A percentile compares a stretch with the other conserved stretches of the same genome.
Conservation (phyloP, 2,888 invertebrate species). For the Gymnoscelis rufifasciata region DNA sequence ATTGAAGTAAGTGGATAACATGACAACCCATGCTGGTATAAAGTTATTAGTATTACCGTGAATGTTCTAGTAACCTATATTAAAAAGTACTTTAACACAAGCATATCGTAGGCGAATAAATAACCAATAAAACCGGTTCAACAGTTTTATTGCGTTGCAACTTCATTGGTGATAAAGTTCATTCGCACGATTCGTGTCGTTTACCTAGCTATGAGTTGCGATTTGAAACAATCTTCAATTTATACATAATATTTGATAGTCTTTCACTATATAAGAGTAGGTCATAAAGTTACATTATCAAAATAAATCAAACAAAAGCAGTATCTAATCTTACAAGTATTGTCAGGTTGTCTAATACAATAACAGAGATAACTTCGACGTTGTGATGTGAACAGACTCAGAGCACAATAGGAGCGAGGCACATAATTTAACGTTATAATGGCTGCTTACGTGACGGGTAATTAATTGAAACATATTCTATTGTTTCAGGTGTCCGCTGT, state of each 20-base stretch:
- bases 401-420: slow-evolving; percentile 1
- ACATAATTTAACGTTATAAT: slow-evolving; percentile 25
- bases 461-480: slow-evolving; percentile 45
- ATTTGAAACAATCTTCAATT: too few species aligned
- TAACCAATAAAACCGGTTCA: slow-evolving; percentile 13
- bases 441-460: slow-evolving; percentile 38
- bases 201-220: slow-evolving; percentile 24
- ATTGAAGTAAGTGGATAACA: neutral
- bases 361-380: too few species aligned
- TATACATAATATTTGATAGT: too few species aligned
- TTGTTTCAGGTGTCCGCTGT: slow-evolving; percentile 71
- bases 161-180: slow-evolving; percentile 17
- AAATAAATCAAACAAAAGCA: neutral
- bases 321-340: neutral
- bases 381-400: slow-evolving; percentile 5
- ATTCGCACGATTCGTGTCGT: slow-evolving; percentile 20
- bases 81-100: slow-evolving; percentile 2
- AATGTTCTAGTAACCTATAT: slow-evolving; percentile 11
- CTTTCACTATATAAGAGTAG: neutral
- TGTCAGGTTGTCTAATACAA: neutral
- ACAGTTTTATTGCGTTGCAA: slow-evolving; percentile 17
- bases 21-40: neutral
- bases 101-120: slow-evolving; percentile 6
- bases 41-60: too few species aligned
- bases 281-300: neutral